Evolutionary conservation across 2,797 vertebrate species (phyloP).

Genomic region (Scyliorhinus canicula): DNA sequence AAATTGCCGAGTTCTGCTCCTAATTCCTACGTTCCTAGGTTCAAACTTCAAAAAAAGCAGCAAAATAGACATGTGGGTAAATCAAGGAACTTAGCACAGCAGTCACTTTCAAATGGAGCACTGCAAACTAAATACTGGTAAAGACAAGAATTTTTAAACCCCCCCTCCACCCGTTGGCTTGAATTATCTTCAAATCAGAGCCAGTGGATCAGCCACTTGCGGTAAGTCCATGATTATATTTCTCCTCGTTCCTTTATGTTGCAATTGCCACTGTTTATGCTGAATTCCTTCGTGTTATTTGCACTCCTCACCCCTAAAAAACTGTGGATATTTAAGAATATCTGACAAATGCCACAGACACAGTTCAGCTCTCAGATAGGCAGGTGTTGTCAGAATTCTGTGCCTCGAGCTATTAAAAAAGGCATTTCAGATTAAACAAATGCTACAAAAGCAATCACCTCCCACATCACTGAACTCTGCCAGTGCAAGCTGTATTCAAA

Average conservation of each 20-base stretch:
- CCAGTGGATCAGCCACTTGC: not conserved
- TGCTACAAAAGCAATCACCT: constrained; percentile 36
- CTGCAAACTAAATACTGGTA: not conserved
- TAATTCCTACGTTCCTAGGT: no score
- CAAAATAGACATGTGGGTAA: not conserved
- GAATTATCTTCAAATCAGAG: constrained; percentile 33
- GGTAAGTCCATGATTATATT: not conserved
- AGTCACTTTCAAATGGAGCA: not conserved
- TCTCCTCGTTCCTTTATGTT: constrained; percentile 13
- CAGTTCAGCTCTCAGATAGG: constrained; percentile 37
- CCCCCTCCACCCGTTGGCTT: not conserved
- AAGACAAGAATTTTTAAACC: not conserved
- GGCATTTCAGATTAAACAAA: constrained; percentile 39
- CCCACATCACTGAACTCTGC: constrained; percentile 45
- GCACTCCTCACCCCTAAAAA: constrained; percentile 35
- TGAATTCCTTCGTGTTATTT: constrained; percentile 36
- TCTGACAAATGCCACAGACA: constrained; percentile 36
- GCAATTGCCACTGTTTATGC: constrained; percentile 34
- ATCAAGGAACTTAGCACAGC: not conserved
- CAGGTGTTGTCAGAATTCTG: constrained; percentile 37
- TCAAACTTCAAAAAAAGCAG: not conserved
- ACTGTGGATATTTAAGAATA: constrained; percentile 35
- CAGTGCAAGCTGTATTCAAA: constrained; percentile 56
- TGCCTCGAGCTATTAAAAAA: constrained; percentile 38
- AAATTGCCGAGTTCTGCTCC: no score